Base-by-base conservation (phyloP, 1,140 invertebrate species). In the Physella acuta region DNA sequence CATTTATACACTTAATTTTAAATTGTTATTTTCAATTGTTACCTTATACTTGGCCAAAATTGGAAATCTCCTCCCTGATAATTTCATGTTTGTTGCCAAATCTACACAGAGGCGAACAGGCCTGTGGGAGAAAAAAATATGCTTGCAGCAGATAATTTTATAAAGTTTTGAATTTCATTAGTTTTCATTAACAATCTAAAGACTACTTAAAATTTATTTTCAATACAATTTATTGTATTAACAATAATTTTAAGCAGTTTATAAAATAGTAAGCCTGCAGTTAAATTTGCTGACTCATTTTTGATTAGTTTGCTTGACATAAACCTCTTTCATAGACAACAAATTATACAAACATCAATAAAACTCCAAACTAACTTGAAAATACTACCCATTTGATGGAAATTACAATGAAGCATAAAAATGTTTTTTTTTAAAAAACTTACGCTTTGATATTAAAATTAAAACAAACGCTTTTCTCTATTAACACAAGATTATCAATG, bases 11-110 rank as follows among this genome's bases (percentile, higher is more conserved):
- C 44, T n/a, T n/a, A 11, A 49, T 11, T 49, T n/a, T 49, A 49
- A 49, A 49, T 49, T 14, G n/a, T 11, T 11, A 49, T 49, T 49
- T 49, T n/a, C 11, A 37, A 28, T 53, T n/a, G n/a, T n/a, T n/a
- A 77, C 76, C 60, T 93, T 93, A 76, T 95, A 98, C 76, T 91
- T 91, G 28, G 89, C 89, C 3, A 90, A 86, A 81, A 95, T 94
- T 0, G 94, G 93, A 88, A 96, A 93, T 70, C 95, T 87, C 8
- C 89, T 90, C 8, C 94, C 95, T 0, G 89, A 90, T 68, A 92
- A 90, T 72, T 91, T 85, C 91, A 97, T 96, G 81, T 96, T 94
- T 86, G 95, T 93, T 78, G 95, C 93, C 68, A 94, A 87, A 62
- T 95, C 93, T 37, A 96, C 76, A 90, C 94, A 93, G 59, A 91